These are phyloP conservation scores for Onchidella celtica DNA, from an alignment of 2,888 invertebrate genomes.

Conservation along the genomic window DNA sequence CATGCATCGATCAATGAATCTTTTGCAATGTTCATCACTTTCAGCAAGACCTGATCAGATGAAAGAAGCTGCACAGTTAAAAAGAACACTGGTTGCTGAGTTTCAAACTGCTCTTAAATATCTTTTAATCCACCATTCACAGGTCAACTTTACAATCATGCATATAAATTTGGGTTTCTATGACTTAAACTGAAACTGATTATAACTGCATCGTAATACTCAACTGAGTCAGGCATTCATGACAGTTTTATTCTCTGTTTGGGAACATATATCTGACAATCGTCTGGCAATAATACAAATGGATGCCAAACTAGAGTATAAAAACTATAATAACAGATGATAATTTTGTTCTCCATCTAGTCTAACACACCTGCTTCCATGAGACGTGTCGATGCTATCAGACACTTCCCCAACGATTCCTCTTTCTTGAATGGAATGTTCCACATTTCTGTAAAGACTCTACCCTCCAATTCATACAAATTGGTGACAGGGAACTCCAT, in stretches of 20 bases:
- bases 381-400: constrained; percentile 80
- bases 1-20: constrained; percentile 81
- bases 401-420: constrained; percentile 82
- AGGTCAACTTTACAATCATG: too few species aligned
- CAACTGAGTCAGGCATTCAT: not conserved
- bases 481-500: constrained; percentile 81
- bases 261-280: not conserved
- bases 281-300: too few species aligned
- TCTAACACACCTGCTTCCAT: constrained; percentile 80
- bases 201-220: too few species aligned
- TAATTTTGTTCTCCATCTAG: too few species aligned
- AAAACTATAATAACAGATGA: too few species aligned
- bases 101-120: too few species aligned
- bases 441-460: constrained; percentile 82
- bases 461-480: constrained; percentile 81
- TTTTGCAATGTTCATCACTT: constrained; percentile 80
- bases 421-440: constrained; percentile 82
- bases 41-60: constrained; percentile 77
- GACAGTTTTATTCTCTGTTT: not conserved
- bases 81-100: too few species aligned
- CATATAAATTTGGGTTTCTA: too few species aligned
- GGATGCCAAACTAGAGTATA: too few species aligned
- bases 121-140: too few species aligned
- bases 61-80: too few species aligned
- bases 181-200: too few species aligned